Evolutionary conservation across 2,888 invertebrate species (phyloP).

Genomic region (Aproaerema taeniolella): DNA sequence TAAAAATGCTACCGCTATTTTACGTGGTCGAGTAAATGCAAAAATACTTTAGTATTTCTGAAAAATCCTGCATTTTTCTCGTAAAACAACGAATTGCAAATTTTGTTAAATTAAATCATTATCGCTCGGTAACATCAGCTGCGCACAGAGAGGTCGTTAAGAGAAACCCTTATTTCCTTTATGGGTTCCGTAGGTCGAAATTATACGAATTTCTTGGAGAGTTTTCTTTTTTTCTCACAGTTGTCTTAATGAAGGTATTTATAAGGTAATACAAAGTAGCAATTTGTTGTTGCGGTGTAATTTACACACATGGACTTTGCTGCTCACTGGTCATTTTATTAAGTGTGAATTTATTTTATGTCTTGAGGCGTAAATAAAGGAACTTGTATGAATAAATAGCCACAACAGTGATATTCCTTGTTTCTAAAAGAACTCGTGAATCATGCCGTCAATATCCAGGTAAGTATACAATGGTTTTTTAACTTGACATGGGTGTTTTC

Average conservation of each 20-base stretch:
- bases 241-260: conserved; percentile 8
- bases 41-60: not conserved
- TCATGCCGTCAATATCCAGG: too few relatives aligned
- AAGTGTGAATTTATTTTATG: conserved; percentile 7
- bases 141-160: not conserved
- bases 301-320: conserved; percentile 6
- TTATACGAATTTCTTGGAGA: not conserved
- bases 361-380: not conserved
- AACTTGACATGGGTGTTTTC: too few relatives aligned
- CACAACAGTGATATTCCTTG: too few relatives aligned
- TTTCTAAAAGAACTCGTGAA: too few relatives aligned
- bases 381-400: not conserved
- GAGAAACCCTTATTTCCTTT: not conserved
- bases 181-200: not conserved
- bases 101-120: not conserved
- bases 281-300: conserved; percentile 15
- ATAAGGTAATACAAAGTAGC: conserved; percentile 11
- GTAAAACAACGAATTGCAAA: not conserved
- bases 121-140: not conserved
- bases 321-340: conserved; percentile 2
- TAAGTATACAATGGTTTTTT: too few relatives aligned
- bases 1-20: too few relatives aligned
- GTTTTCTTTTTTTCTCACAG: not conserved
- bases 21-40: too few relatives aligned
- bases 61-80: not conserved